Conservation (phyloP, 2,888 invertebrate species). For the Acanthacorydalis orientalis region DNA sequence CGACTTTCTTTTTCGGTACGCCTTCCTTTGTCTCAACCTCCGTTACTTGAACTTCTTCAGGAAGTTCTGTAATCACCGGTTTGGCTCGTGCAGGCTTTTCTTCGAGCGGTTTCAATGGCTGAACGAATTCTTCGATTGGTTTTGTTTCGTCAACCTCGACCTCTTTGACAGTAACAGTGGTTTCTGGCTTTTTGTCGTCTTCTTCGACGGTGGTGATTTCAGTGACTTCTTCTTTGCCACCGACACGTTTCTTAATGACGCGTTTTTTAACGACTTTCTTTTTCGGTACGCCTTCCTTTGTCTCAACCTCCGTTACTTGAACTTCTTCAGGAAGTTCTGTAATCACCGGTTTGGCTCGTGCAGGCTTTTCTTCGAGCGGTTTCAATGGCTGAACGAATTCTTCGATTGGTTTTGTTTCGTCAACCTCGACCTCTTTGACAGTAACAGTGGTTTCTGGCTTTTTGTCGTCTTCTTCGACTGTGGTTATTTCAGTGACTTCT, state of each 20-base stretch:
- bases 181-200: conserved; percentile 9
- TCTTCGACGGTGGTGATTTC: conserved; percentile 13
- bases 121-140: conserved; percentile 2
- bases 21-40: conserved; percentile 12
- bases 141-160: background rate
- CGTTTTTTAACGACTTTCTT: conserved; percentile 4
- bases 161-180: conserved; percentile 8
- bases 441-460: conserved; percentile 15
- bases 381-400: conserved; percentile 13
- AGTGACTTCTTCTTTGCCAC: conserved; percentile 5
- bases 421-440: conserved; percentile 8
- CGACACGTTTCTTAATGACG: conserved; percentile 6
- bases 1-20: conserved; percentile 15
- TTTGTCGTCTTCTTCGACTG: conserved; percentile 20
- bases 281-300: conserved; percentile 15
- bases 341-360: conserved; percentile 11
- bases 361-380: conserved; percentile 5
- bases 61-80: conserved; percentile 11
- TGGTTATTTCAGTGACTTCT: conserved; percentile 9
- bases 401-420: conserved; percentile 9
- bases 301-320: conserved; percentile 16
- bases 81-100: conserved; percentile 5
- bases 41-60: conserved; percentile 14
- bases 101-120: conserved; percentile 1
- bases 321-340: conserved; percentile 25